phyloP scores from a whole-genome alignment of 2,888 invertebrate genomes.

The Melanargia galathea region DNA sequence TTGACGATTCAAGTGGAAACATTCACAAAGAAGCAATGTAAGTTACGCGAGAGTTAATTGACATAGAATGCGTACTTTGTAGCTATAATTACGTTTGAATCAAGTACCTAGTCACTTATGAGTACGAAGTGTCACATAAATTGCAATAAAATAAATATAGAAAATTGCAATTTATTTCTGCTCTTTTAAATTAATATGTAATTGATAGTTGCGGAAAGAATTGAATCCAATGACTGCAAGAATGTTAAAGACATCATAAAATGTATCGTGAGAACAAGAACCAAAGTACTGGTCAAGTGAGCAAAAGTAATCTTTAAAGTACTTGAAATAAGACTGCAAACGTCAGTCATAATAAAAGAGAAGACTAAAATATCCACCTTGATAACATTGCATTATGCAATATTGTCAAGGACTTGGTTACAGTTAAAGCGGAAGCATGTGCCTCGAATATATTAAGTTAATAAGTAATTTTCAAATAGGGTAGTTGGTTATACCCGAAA shows the following conservation, averaged over 20 bases:
- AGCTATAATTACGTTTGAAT: not conserved
- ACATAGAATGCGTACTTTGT: not conserved
- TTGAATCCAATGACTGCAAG: conserved; percentile 3
- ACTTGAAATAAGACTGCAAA: conserved; percentile 13
- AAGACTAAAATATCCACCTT: conserved; percentile 11
- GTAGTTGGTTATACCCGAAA: conserved; percentile 4
- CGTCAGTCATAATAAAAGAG: not conserved
- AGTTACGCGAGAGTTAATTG: not conserved
- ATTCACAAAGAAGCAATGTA: not conserved
- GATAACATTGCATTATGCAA: conserved; percentile 7
- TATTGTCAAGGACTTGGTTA: not conserved
- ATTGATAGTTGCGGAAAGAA: conserved; percentile 19
- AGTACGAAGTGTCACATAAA: conserved; percentile 5
- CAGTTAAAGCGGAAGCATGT: conserved; percentile 1
- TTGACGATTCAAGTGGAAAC: not conserved
- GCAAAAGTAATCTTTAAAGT: conserved; percentile 8
- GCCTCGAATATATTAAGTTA: not conserved
- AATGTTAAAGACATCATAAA: conserved; percentile 9
- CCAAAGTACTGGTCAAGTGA: not conserved
- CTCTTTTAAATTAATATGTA: not conserved
- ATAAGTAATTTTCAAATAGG: not conserved
- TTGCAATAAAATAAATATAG: conserved; percentile 11
- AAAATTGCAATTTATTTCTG: conserved; percentile 2
- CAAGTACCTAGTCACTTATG: not conserved
- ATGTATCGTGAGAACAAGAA: conserved; percentile 2